These are phyloP conservation scores for Nesidiocoris tenuis DNA, from an alignment of 2,888 invertebrate species.

Conservation along the genomic window DNA sequence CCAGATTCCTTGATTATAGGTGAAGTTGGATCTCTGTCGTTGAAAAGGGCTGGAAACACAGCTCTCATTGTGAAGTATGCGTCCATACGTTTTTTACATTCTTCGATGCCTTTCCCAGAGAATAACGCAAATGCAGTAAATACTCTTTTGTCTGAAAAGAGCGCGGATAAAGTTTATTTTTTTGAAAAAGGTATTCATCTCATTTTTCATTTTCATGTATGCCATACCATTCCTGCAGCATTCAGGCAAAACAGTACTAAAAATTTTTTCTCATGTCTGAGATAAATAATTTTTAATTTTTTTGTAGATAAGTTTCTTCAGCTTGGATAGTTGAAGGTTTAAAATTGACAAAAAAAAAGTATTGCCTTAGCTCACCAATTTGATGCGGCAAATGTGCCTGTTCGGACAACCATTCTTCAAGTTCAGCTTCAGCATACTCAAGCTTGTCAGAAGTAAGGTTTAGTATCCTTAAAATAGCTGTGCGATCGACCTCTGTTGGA, in stretches of 20 bases:
- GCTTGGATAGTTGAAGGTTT: no score
- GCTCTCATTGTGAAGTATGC: slow-evolving; percentile 12
- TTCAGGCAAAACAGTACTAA: no score
- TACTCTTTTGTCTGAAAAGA: slow-evolving; percentile 14
- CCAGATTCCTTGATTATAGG: background rate
- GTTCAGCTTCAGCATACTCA: background rate
- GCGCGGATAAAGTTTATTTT: no score
- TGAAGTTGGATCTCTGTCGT: background rate
- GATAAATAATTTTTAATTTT: no score
- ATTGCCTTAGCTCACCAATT: no score
- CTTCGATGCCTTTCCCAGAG: slow-evolving; percentile 4
- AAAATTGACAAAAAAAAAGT: no score
- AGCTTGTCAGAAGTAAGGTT: background rate
- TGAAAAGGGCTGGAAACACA: slow-evolving; percentile 2
- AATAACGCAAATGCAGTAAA: slow-evolving; percentile 11
- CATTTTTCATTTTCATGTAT: no score
- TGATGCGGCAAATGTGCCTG: slow-evolving; percentile 19
- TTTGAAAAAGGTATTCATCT: no score
- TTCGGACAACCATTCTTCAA: slow-evolving; percentile 12
- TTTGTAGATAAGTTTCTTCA: no score
- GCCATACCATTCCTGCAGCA: no score
- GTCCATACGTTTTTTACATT: slow-evolving; percentile 13
- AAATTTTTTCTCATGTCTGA: no score
- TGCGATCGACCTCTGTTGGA: background rate
- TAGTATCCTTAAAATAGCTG: background rate